Conservation (phyloP, 2,888 invertebrate species). For the Globia sparganii region DNA sequence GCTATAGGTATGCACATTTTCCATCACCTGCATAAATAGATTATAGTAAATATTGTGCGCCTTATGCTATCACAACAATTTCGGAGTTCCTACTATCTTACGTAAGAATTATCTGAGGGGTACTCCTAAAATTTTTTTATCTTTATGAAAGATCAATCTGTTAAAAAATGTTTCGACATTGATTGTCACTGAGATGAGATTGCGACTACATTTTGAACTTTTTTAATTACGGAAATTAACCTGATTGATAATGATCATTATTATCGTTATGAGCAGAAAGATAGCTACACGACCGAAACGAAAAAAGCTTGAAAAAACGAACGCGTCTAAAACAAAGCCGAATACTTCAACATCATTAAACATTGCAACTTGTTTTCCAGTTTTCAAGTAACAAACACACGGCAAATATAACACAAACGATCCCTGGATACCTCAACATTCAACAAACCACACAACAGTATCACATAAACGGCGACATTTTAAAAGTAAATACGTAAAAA, state of each 20-base stretch:
- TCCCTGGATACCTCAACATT: slow-evolving; percentile 38
- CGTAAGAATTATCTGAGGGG: neutral
- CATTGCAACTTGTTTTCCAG: neutral
- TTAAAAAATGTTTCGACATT: neutral
- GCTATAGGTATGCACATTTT: neutral
- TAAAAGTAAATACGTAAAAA: slow-evolving; percentile 70
- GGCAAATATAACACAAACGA: slow-evolving; percentile 36
- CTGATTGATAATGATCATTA: neutral
- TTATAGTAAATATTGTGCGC: neutral
- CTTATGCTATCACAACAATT: neutral
- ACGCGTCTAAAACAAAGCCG: neutral
- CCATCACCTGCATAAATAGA: neutral
- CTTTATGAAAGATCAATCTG: neutral
- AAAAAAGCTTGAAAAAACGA: neutral
- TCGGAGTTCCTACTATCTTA: neutral
- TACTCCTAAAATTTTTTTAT: too few relatives aligned
- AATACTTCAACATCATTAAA: slow-evolving; percentile 24
- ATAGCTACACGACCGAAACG: neutral
- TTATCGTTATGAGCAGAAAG: neutral
- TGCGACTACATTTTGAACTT: neutral
- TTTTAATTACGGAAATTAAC: neutral
- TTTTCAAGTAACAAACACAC: slow-evolving; percentile 29
- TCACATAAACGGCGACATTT: slow-evolving; percentile 53
- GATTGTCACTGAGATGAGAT: neutral
- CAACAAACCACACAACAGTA: slow-evolving; percentile 50